A percentile compares a stretch with the other conserved stretches of the same genome.
Conservation (phyloP, 2,888 invertebrate genomes). For the Caenorhabditis virilis region DNA sequence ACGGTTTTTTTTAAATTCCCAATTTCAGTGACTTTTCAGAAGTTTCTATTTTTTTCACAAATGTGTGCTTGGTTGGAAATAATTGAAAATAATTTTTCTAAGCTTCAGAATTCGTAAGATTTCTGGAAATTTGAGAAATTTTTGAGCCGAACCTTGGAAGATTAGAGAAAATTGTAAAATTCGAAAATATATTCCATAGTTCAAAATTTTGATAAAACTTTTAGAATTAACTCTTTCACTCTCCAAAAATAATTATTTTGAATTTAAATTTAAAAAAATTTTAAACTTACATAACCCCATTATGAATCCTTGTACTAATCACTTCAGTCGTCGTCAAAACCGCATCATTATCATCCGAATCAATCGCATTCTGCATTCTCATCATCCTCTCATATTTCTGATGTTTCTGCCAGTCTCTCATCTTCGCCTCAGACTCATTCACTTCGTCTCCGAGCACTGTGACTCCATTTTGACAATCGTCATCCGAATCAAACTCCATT, state of each 20-base stretch:
- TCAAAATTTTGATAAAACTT: no score
- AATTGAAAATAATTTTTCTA: no score
- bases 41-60: background rate
- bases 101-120: no score
- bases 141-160: no score
- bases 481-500: background rate
- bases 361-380: constrained; percentile 8
- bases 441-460: background rate
- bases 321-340: background rate
- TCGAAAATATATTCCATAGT: no score
- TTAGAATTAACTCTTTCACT: no score
- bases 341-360: constrained; percentile 18
- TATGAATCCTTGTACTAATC: no score
- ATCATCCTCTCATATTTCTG: constrained; percentile 27
- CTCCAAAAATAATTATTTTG: background rate
- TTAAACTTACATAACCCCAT: constrained; percentile 3
- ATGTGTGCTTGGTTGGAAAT: no score
- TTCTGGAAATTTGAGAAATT: no score
- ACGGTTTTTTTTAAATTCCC: no score
- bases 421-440: background rate
- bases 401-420: background rate
- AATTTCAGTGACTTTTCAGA: no score
- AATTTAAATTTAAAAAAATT: background rate
- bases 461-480: background rate
- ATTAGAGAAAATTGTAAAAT: no score